Conservation (phyloP, 2,113 vertebrate species). For the Pterocles gutturalis region DNA sequence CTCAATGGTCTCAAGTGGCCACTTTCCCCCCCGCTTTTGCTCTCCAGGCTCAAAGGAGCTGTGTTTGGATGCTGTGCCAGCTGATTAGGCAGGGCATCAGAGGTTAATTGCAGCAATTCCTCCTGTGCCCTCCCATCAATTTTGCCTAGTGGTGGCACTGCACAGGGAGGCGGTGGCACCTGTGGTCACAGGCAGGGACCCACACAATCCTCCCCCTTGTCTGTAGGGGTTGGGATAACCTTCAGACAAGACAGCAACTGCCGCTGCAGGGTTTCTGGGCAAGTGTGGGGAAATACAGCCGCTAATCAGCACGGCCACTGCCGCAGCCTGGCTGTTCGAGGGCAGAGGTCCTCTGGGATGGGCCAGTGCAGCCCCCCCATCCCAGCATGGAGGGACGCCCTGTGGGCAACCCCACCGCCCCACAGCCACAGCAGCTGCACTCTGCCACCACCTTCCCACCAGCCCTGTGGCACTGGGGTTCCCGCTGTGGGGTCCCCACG, state of each 20-base stretch:
- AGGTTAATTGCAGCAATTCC: background rate
- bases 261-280: accelerated
- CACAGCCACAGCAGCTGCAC: background rate
- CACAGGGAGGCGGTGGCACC: background rate
- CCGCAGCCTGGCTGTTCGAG: background rate
- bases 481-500: background rate
- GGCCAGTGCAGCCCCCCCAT: no score
- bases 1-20: background rate
- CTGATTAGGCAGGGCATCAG: background rate
- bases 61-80: slow-evolving; percentile 21
- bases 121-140: background rate
- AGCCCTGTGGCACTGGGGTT: background rate
- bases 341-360: accelerated
- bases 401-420: background rate
- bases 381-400: background rate
- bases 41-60: background rate
- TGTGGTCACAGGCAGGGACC: background rate
- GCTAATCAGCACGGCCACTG: accelerated
- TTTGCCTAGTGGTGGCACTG: background rate
- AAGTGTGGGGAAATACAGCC: background rate
- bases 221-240: accelerated
- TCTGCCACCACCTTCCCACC: accelerated
- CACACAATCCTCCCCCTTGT: background rate
- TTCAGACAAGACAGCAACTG: background rate
- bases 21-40: background rate